These are phyloP conservation scores for Eulemur coronatus DNA, from an alignment of 2,797 vertebrate species.

Conservation along the genomic window DNA sequence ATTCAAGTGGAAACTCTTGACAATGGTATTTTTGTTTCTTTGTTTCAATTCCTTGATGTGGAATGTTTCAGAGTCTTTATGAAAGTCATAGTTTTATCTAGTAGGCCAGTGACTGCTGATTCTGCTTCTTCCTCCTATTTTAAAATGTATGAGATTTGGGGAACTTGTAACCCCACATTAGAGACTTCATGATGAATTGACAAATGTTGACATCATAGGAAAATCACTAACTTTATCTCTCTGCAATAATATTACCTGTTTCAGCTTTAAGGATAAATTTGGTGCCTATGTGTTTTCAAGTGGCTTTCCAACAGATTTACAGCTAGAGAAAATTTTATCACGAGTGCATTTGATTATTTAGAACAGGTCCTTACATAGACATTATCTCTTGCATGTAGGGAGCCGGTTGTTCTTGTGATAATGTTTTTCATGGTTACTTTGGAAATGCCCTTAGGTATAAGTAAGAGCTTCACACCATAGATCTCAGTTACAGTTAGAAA, in stretches of 20 bases:
- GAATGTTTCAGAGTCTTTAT: background rate
- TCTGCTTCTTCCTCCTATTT: background rate
- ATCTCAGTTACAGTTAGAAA: background rate
- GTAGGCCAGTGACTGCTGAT: background rate
- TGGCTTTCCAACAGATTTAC: background rate
- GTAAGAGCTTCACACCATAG: background rate
- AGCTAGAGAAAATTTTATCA: background rate
- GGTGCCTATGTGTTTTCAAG: background rate
- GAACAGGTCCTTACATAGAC: background rate
- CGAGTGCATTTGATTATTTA: background rate
- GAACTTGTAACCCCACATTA: background rate
- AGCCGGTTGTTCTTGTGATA: background rate
- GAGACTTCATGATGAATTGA: background rate
- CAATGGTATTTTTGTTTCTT: background rate
- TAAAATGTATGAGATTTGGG: background rate
- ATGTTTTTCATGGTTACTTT: background rate
- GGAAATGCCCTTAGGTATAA: background rate
- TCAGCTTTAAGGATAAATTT: background rate
- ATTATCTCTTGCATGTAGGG: background rate
- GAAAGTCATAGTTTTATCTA: background rate
- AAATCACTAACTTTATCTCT: constrained; percentile 27
- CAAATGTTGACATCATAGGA: background rate
- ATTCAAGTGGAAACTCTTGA: background rate
- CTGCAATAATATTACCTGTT: background rate
- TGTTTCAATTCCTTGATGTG: background rate